Evolutionary conservation across 2,888 invertebrate species (phyloP).

Genomic region (Dolomedes plantarius): DNA sequence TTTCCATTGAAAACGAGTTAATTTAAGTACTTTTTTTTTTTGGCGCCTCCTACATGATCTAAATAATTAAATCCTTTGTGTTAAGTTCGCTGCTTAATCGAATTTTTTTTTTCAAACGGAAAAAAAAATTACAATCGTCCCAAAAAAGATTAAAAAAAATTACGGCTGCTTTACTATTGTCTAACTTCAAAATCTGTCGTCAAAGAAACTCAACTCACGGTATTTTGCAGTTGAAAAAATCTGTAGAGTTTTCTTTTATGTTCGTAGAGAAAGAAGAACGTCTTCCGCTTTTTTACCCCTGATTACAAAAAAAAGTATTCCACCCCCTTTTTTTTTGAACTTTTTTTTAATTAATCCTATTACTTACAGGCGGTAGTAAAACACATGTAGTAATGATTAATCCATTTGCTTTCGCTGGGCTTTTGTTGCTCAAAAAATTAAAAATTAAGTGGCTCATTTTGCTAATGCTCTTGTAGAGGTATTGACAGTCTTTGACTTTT

Average conservation of each 20-base stretch:
- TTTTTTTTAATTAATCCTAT: slow-evolving; percentile 55
- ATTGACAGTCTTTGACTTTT: too few relatives aligned
- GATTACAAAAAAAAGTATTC: too few relatives aligned
- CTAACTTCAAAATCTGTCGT: slow-evolving; percentile 20
- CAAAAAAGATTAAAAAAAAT: background rate
- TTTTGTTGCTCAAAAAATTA: background rate
- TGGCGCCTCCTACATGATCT: background rate
- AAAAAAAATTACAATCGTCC: background rate
- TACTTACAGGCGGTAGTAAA: slow-evolving; percentile 24
- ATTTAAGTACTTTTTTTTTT: background rate
- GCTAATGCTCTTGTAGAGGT: too few relatives aligned
- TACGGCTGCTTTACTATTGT: slow-evolving; percentile 30
- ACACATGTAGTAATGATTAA: slow-evolving; percentile 56
- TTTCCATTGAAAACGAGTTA: background rate
- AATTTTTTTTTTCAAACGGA: background rate
- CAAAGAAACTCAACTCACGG: background rate
- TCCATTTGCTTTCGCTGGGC: slow-evolving; percentile 43
- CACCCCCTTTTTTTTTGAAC: too few relatives aligned
- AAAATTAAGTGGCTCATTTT: background rate
- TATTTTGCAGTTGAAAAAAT: background rate
- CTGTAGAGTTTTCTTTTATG: slow-evolving; percentile 33
- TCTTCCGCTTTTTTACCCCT: too few relatives aligned
- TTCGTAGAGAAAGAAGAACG: too few relatives aligned
- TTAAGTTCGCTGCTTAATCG: background rate
- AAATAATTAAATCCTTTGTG: background rate